Evolutionary conservation across 1,140 invertebrate species (phyloP), one percentile per base, ranked within the genome.

Genomic region (Protaetia brevitarsis): DNA sequence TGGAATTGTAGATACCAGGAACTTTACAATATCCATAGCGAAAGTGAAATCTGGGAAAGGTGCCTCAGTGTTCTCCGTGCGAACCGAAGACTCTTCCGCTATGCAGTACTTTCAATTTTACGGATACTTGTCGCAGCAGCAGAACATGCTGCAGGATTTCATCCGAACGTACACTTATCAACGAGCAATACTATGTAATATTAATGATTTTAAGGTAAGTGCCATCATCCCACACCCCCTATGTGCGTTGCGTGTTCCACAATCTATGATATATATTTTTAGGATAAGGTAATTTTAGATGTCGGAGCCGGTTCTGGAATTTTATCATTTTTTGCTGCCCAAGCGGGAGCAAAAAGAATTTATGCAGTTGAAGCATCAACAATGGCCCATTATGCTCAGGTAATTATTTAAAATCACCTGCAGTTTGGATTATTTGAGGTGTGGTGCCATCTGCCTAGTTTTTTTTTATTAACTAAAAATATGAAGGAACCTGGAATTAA

Each of bases 61-160:
- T 27, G 82, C 87, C 2, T 96, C 93, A 0, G 90, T 96, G 63
- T 99, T 99, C 80, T 92, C 93, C n/a, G 91, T 96, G 68, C 85
- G 97, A 77, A 98, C 97, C 21, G 97, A 98, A 78, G 95, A 98
- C 74, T 95, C 96, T 0, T 98, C 96, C 16, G 96, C 96, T 28
- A 92, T 93, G 78, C 96, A 98, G 78, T 99, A 99, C 85, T 99
- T 95, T 75, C 89, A 99, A 84, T 99, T 99, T 82, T 99, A 99
- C 82, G 96, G 97, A 63, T 99, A 98, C 82, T 82, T 99, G 63
- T 98, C 95, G 56, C 97, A 99, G 79, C 97, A 99, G 80, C 97
- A 99, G 82, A 99, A 99, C 77, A 99, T 99, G 97, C 95, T 99
- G 92, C 93, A 95, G 83, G 97, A 99, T 81, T 99, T 97, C 78